These are phyloP conservation scores for Chelonia mydas DNA, from an alignment of 2,797 vertebrate species.

Conservation along the genomic window DNA sequence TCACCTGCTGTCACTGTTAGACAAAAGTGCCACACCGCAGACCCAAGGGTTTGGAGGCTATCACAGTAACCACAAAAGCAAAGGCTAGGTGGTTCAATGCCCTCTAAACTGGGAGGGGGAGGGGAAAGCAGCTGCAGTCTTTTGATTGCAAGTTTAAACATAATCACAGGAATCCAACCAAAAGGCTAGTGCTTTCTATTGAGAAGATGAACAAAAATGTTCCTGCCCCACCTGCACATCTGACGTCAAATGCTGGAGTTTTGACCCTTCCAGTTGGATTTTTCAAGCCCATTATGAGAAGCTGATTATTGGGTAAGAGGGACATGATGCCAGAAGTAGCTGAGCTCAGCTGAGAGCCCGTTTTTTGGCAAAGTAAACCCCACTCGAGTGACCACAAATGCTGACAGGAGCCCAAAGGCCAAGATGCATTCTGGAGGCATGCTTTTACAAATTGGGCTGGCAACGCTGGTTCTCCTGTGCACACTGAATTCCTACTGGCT, in stretches of 20 bases:
- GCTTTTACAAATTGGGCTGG: neutral
- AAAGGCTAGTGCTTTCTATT: neutral
- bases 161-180: neutral
- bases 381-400: rapidly evolving
- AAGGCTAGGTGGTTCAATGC: neutral
- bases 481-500: neutral
- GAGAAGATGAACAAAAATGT: neutral
- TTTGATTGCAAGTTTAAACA: neutral
- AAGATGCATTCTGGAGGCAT: neutral
- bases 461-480: neutral
- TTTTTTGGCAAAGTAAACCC: neutral
- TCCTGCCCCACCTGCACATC: neutral
- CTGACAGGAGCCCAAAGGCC: rapidly evolving
- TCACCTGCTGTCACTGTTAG: neutral
- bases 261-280: neutral
- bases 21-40: neutral
- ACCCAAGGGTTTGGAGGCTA: conserved; percentile 33
- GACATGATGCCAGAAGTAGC: neutral
- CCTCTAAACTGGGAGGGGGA: neutral
- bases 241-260: neutral
- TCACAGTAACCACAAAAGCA: conserved; percentile 50
- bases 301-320: neutral
- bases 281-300: neutral
- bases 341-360: neutral
- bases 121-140: neutral